Evolutionary conservation across 2,113 vertebrate genomes (phyloP).

Genomic region (Euleptes europaea): DNA sequence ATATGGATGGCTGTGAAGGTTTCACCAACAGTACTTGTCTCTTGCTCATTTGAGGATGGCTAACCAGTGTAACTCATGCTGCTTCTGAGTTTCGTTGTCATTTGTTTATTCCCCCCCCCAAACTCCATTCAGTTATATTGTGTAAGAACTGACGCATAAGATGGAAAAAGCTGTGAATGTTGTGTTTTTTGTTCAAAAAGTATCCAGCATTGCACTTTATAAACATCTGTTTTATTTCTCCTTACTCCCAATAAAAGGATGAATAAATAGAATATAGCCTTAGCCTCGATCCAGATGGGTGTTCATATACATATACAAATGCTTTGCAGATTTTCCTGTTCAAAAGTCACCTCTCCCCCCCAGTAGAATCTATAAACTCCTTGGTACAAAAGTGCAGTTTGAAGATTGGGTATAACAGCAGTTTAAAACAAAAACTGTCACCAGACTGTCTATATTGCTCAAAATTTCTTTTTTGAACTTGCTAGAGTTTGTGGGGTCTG

Average conservation of each 20-base stretch:
- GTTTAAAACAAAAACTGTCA: not conserved
- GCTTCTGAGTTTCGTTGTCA: not conserved
- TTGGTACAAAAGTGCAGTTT: not conserved
- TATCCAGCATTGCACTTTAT: not conserved
- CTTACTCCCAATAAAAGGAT: not conserved
- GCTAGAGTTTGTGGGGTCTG: not conserved
- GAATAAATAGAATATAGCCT: not conserved
- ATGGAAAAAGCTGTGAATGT: not conserved
- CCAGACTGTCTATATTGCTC: not conserved
- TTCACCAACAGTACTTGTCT: not conserved
- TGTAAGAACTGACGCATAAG: not conserved
- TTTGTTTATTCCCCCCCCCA: too few species aligned
- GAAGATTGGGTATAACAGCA: not conserved
- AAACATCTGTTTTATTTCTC: not conserved
- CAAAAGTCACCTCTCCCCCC: not conserved
- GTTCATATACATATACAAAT: not conserved
- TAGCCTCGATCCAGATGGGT: not conserved
- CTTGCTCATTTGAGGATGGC: not conserved
- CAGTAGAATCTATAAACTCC: not conserved
- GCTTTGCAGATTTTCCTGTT: not conserved
- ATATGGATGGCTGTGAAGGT: not conserved
- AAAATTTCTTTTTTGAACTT: not conserved
- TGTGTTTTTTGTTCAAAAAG: not conserved
- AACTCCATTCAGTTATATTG: not conserved
- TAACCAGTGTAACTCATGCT: not conserved